Evolutionary conservation across 2,113 vertebrate genomes (phyloP).

Genomic region (Oncorhynchus tshawytscha): DNA sequence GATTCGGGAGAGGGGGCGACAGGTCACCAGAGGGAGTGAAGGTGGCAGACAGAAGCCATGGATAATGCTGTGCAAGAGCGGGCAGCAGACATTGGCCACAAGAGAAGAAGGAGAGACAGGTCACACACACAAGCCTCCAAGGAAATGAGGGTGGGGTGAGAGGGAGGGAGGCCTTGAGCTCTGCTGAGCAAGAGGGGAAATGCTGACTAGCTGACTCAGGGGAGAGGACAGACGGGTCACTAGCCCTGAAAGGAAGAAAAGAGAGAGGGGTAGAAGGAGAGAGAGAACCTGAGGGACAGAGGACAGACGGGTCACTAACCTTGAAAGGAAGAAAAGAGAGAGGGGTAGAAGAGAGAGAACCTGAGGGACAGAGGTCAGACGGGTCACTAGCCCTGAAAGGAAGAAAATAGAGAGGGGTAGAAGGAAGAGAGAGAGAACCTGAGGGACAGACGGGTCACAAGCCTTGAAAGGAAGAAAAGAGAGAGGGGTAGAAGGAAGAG

Average conservation of each 20-base stretch:
- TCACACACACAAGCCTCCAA: too few relatives aligned
- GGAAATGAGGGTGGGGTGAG: too few relatives aligned
- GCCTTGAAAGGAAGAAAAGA: background rate
- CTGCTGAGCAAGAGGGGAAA: constrained; percentile 6
- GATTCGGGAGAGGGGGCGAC: background rate
- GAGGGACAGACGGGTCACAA: background rate
- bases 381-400: background rate
- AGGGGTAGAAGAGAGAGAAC: too few relatives aligned
- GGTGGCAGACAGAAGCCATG: background rate
- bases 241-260: background rate
- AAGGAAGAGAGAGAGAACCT: background rate
- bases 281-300: background rate
- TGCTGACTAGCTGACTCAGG: background rate
- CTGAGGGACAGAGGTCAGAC: background rate
- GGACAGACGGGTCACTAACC: background rate
- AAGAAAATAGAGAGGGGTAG: background rate
- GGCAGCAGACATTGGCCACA: background rate
- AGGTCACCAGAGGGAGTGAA: background rate
- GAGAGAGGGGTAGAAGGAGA: background rate
- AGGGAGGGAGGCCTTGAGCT: background rate
- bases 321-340: too few relatives aligned
- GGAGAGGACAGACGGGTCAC: background rate
- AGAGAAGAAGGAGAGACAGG: too few relatives aligned
- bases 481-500: too few relatives aligned
- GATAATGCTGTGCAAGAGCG: constrained; percentile 50